Evolutionary conservation across 1,140 invertebrate species (phyloP).

Genomic region (Battus philenor): DNA sequence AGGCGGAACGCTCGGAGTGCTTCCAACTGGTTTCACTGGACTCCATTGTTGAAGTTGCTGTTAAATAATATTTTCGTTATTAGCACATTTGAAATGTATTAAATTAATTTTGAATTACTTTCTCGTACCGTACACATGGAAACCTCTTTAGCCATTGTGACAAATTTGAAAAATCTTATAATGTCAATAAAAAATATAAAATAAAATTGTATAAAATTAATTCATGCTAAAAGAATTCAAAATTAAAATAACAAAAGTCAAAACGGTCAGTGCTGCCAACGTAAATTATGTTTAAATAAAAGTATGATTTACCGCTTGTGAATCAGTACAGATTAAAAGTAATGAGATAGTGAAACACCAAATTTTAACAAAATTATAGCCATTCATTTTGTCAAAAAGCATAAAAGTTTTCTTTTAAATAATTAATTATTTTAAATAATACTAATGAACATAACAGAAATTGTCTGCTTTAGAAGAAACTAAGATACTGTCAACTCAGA

Average conservation of each 20-base stretch:
- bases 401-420: no score
- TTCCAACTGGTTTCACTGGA: constrained; percentile 61
- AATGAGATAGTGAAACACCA: no score
- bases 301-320: no score
- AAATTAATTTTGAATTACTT: neutral
- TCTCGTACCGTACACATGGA: constrained; percentile 60
- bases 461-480: no score
- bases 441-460: no score
- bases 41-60: constrained; percentile 81
- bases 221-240: constrained; percentile 11
- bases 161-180: constrained; percentile 21
- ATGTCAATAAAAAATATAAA: constrained; percentile 22
- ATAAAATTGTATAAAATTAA: constrained; percentile 19
- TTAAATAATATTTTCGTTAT: constrained; percentile 18
- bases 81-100: constrained; percentile 4
- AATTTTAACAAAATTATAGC: no score
- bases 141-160: constrained; percentile 63
- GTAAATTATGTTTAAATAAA: no score
- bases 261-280: neutral
- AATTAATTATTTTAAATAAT: no score
- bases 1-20: constrained; percentile 51
- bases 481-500: no score
- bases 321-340: no score
- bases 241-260: constrained; percentile 1
- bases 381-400: no score